Base-by-base conservation (phyloP, 1,140 invertebrate species). In the Bombus vancouverensis region DNA sequence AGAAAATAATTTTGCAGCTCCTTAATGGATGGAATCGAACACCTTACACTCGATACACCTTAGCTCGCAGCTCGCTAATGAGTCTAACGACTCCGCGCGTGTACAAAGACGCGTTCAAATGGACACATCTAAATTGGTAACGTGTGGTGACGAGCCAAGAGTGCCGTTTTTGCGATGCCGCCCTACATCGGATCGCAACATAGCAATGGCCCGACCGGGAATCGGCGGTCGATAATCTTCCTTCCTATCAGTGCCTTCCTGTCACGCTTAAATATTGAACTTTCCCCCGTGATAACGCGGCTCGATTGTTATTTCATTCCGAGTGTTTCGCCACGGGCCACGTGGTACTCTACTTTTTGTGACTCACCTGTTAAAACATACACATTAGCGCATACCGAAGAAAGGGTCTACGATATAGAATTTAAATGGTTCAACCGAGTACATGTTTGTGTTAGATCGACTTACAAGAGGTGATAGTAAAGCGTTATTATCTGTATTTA, bases 41-140 rank as follows among this genome's bases (percentile, higher is more conserved):
- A 66, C 65, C n/a, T 47, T 28, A 32, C 1, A 22, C 6, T 53
- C 47, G 72, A 73, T 44, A n/a, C 10, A 66, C 65, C n/a, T 47
- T 28, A 32, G 32, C 13, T 12, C 47, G 81, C 47, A 76, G 59
- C 39, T 37, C 59, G 75, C 86, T 91, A 91, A 91, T 87, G 73
- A 87, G 83, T 85, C 90, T 92, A 92, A 91, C 90, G 89, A 90
- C 81, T 13, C 28, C 73, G 84, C 84, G 88, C 65, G 82, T 72
- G 77, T 13, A 28, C 65, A 71, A 82, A 92, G 88, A 88, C 91
- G 91, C 88, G 83, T 93, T 81, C 91, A 89, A 92, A 92, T 88
- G 85, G 88, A 92, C 88, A 93, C 87, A 84, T 92, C 91, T 92
- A 93, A 93, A 93, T 93, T 88, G 90, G 89, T 92, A 89, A 88